These are phyloP conservation scores for Gobio occitaniae DNA, from an alignment of 2,797 vertebrate species.

Conservation along the genomic window DNA sequence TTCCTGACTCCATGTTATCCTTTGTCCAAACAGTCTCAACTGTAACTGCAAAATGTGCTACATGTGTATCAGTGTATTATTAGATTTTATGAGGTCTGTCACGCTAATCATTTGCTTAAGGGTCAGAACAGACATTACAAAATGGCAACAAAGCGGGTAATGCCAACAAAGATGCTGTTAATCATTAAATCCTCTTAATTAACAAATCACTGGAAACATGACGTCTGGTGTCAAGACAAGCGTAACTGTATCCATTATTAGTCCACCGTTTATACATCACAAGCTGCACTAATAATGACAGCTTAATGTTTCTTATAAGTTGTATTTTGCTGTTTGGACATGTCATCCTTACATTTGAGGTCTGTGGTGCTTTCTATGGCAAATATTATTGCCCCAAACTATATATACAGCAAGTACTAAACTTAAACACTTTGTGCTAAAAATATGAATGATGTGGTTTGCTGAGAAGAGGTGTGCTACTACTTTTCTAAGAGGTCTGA, in stretches of 20 bases:
- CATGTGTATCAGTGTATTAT: background rate
- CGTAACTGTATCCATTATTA: background rate
- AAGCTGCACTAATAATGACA: background rate
- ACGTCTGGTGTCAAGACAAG: background rate
- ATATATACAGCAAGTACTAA: background rate
- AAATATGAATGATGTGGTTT: background rate
- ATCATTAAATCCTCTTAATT: conserved; percentile 9
- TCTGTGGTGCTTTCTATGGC: background rate
- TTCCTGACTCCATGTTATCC: background rate
- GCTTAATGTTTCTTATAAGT: background rate
- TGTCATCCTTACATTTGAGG: background rate
- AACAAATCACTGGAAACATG: background rate
- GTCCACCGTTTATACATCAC: conserved; percentile 19
- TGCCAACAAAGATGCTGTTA: conserved; percentile 16
- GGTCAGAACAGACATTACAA: background rate
- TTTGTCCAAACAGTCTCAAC: background rate
- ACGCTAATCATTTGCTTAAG: background rate
- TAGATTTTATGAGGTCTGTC: conserved; percentile 14
- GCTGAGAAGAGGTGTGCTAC: background rate
- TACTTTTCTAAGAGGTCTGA: background rate
- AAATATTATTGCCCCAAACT: background rate
- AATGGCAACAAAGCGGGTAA: background rate
- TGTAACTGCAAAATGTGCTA: background rate
- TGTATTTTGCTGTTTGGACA: background rate
- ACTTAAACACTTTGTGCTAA: background rate